phyloP scores from a whole-genome alignment of 2,113 vertebrate genomes.

The Rhizomys pruinosus region DNA sequence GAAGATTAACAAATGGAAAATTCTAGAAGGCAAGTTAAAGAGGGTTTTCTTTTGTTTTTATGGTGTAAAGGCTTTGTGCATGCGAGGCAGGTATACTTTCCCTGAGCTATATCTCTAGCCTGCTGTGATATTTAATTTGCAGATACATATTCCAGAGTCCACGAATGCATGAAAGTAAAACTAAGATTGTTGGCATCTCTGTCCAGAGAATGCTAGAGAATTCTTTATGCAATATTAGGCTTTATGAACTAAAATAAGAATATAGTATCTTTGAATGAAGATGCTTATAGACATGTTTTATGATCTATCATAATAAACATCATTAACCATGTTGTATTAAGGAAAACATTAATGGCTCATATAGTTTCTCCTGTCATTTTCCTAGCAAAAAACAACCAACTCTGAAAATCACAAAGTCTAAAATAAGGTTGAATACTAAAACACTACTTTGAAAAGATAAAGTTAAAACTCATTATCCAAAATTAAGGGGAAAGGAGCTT shows the following conservation, averaged over 20 bases:
- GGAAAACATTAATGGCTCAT: background rate
- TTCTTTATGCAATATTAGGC: background rate
- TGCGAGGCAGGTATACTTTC: background rate
- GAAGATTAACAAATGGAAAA: background rate
- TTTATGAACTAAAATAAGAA: background rate
- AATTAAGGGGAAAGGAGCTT: background rate
- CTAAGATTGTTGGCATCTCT: background rate
- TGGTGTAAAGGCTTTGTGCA: background rate
- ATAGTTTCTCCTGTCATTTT: background rate
- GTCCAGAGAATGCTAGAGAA: background rate
- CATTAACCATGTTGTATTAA: background rate
- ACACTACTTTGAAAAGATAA: background rate
- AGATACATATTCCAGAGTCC: background rate
- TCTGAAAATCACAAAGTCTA: background rate
- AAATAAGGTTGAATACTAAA: background rate
- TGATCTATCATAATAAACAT: background rate
- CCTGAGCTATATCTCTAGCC: background rate
- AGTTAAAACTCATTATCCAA: background rate
- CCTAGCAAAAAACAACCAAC: background rate
- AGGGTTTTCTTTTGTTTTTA: background rate
- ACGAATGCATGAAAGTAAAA: background rate
- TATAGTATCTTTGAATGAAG: background rate
- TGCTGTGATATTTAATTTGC: background rate
- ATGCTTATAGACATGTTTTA: background rate
- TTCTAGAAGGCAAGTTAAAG: constrained; percentile 1